Evolutionary conservation across 2,797 vertebrate genomes (phyloP).

Genomic region (Poeciliopsis turneri): DNA sequence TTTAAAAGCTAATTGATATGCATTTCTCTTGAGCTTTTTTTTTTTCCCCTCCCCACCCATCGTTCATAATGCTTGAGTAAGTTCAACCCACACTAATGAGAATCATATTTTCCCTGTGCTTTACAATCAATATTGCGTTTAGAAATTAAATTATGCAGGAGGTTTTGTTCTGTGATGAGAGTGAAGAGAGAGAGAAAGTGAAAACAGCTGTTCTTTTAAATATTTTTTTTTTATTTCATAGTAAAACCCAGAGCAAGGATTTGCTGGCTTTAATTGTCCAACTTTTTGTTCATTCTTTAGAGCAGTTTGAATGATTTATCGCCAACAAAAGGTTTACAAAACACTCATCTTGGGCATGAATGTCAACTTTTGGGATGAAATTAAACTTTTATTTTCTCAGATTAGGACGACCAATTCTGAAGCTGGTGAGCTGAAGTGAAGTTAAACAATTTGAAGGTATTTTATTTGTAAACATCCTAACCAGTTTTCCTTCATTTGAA

Average conservation of each 20-base stretch:
- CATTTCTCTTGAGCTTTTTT: conserved; percentile 12
- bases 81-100: conserved; percentile 48
- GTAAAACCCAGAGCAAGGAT: conserved; percentile 58
- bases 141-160: conserved; percentile 65
- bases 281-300: conserved; percentile 15
- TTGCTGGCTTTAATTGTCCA: conserved; percentile 36
- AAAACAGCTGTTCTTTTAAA: conserved; percentile 58
- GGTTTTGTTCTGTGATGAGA: conserved; percentile 47
- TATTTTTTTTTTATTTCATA: conserved; percentile 50
- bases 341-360: background rate
- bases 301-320: background rate
- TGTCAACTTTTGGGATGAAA: background rate
- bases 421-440: background rate
- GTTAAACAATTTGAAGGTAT: background rate
- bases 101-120: conserved; percentile 58
- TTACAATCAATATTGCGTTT: conserved; percentile 63
- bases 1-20: conserved; percentile 50
- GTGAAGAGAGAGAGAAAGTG: conserved; percentile 37
- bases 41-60: background rate
- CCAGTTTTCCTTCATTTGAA: background rate
- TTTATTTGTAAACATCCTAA: background rate
- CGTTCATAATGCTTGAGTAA: conserved; percentile 35
- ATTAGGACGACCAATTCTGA: background rate
- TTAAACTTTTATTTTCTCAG: background rate
- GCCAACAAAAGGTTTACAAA: background rate